These are phyloP conservation scores for Siphamia tubifer DNA, from an alignment of 2,113 vertebrate genomes.

Conservation along the genomic window DNA sequence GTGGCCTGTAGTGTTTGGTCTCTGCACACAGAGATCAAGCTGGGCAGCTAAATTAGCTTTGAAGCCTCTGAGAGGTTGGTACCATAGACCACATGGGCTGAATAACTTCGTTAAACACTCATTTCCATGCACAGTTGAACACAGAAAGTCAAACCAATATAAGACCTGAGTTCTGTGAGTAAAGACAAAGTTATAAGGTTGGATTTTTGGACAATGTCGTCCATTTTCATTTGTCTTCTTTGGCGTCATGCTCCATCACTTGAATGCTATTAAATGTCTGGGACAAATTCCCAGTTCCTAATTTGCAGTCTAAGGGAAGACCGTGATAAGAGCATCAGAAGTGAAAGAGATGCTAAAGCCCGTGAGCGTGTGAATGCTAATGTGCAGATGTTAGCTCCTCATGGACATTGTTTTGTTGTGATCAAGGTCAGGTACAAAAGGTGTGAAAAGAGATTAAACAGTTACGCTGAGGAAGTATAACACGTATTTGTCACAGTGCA, in stretches of 20 bases:
- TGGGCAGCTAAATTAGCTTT: slow-evolving; percentile 50
- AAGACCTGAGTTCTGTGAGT: slow-evolving; percentile 1
- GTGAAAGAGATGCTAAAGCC: slow-evolving; percentile 27
- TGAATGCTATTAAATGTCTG: slow-evolving; percentile 2
- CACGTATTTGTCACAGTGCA: not conserved
- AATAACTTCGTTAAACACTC: slow-evolving; percentile 30
- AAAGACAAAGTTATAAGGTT: slow-evolving; percentile 18
- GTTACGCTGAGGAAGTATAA: not conserved
- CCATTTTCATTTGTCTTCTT: not conserved
- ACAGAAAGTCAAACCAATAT: not conserved
- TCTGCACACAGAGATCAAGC: slow-evolving; percentile 30
- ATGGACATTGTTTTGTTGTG: slow-evolving; percentile 27
- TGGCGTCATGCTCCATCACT: not conserved
- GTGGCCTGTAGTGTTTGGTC: slow-evolving; percentile 11
- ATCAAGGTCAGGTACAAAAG: slow-evolving; percentile 44
- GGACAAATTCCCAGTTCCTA: slow-evolving; percentile 8
- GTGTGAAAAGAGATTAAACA: slow-evolving; percentile 36
- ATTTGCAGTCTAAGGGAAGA: slow-evolving; percentile 26
- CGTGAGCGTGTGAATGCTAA: slow-evolving; percentile 41
- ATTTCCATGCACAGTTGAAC: slow-evolving; percentile 15
- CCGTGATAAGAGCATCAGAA: slow-evolving; percentile 28
- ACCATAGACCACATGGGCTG: not conserved
- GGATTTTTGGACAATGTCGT: not conserved
- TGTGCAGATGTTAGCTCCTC: slow-evolving; percentile 38
- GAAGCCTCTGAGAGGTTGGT: slow-evolving; percentile 10